These are phyloP conservation scores for Lasioglossum zephyrum DNA, from an alignment of 2,888 invertebrate species.

Conservation along the genomic window DNA sequence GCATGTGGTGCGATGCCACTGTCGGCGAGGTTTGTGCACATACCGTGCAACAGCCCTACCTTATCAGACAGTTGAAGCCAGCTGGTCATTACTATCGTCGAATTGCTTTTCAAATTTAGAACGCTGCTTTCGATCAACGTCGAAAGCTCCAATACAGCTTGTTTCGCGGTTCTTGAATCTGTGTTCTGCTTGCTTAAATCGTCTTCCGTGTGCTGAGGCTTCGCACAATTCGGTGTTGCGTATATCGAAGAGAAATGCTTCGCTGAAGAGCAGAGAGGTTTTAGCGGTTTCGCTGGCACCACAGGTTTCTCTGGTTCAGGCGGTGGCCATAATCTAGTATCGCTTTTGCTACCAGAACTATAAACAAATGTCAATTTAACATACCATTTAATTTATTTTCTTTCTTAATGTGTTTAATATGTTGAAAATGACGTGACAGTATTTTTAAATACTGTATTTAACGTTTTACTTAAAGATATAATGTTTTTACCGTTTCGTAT, in stretches of 20 bases:
- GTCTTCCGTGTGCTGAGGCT: constrained; percentile 54
- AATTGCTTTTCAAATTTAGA: constrained; percentile 86
- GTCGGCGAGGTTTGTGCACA: constrained; percentile 94
- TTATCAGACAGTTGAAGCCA: constrained; percentile 93
- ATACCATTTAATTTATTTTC: neutral
- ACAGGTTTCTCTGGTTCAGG: constrained; percentile 86
- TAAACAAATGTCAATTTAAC: constrained; percentile 11
- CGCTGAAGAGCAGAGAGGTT: constrained; percentile 83
- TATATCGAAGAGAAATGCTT: constrained; percentile 88
- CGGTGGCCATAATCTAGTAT: constrained; percentile 86
- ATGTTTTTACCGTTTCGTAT: no score
- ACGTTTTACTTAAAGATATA: no score
- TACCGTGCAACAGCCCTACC: constrained; percentile 92
- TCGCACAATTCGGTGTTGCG: constrained; percentile 89
- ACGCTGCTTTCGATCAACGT: constrained; percentile 88
- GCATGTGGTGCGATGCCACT: constrained; percentile 92
- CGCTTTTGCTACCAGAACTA: constrained; percentile 82
- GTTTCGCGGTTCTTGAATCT: constrained; percentile 75
- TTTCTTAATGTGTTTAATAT: no score
- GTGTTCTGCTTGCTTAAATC: constrained; percentile 58
- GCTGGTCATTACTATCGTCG: constrained; percentile 87
- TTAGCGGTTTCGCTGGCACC: constrained; percentile 85
- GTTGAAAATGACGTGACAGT: no score
- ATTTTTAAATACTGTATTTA: no score
- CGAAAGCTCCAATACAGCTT: constrained; percentile 88